Conservation (phyloP, 2,113 vertebrate species). For the Notarius lentiginosus region DNA sequence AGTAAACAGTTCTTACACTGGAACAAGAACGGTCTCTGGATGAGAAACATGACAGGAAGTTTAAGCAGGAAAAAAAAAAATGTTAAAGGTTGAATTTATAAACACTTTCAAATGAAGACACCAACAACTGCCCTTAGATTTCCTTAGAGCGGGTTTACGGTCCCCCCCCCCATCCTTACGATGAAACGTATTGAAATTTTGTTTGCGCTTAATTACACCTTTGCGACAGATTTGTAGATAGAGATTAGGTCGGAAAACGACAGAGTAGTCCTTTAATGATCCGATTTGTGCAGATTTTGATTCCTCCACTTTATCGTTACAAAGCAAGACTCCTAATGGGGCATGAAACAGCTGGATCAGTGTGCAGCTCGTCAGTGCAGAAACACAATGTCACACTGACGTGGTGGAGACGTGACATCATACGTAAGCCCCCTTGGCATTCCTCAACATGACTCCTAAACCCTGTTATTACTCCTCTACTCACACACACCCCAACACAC, state of each 20-base stretch:
- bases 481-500: not conserved
- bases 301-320: not conserved
- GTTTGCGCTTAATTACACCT: not conserved
- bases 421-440: constrained; percentile 12
- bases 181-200: not conserved
- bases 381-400: not conserved
- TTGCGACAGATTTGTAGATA: not conserved
- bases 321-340: not conserved
- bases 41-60: not conserved
- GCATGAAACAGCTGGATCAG: constrained; percentile 12
- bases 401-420: constrained; percentile 50
- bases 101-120: not conserved
- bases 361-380: not conserved
- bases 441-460: constrained; percentile 12
- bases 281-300: not conserved
- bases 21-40: not conserved
- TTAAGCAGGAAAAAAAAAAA: not conserved
- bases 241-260: not conserved
- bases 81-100: not conserved
- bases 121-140: not conserved
- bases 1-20: not conserved
- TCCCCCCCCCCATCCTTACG: not conserved
- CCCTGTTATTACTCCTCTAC: constrained; percentile 6
- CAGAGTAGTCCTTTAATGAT: not conserved
- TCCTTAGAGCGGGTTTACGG: not conserved